Evolutionary conservation across 2,113 vertebrate species (phyloP), one percentile per base, ranked within the genome.

Genomic region (Azemiops feae): DNA sequence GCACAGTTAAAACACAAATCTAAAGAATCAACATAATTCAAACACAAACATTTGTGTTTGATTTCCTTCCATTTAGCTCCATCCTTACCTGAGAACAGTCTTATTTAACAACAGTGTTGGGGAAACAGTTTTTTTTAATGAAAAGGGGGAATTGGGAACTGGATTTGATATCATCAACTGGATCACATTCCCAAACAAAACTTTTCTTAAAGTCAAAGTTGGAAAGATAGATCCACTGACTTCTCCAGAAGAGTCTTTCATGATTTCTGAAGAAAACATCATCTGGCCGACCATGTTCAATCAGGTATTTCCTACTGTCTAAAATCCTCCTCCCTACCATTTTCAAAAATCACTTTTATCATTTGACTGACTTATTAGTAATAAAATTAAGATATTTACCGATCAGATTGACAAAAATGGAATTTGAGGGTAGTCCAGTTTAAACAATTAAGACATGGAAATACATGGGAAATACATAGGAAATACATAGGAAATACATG

Each of bases 101-200:
- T 91, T 11, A 20, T 87, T 91, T 91, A 91, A 91, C 43, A 87
- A 86, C 10, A 91, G 39, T 58, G 50, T 27, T 57, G 91, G 74
- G 7, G 74, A 47, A 85, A 27, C 57, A 8, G 16, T 91, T 57
- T 91, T 27, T 8, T 91, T 91, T 54, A 43, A 87, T 27, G 6
- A 30, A 45, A n/a, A 87, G 43, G 74, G 81, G 6, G 43, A 91
- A 58, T 3, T 91, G 23, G 85, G 20, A 25, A 50, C 81, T 30
- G 81, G 54, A 87, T 87, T 85, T 50, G 91, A 91, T 50, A 87
- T 91, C 1, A 87, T 91, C 54, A 91, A 87, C 54, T 91, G 91
- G 91, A 20, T 91, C 8, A 87, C 85, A 22, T 91, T 91, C 43
- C 81, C 81, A 47, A 91, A 91, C 74, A 52, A 30, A 23, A 55